Conservation (phyloP, 2,797 vertebrate genomes). For the Triplophysa bombifrons region DNA sequence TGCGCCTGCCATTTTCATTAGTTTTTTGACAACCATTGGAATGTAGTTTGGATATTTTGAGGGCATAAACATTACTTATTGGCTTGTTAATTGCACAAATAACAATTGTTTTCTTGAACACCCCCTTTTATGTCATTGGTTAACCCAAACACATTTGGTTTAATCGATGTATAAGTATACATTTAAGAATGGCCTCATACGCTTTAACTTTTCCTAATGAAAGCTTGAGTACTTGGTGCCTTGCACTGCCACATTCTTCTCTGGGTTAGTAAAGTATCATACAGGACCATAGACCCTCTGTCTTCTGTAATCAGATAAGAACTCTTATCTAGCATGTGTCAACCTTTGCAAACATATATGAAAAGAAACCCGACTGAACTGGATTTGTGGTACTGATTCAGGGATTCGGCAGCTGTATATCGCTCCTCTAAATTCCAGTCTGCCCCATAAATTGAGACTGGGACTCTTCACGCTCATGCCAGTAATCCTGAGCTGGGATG, state of each 20-base stretch:
- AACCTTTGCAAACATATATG: not conserved
- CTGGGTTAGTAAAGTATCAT: conserved; percentile 5
- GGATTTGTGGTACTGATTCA: conserved; percentile 19
- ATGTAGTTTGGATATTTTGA: not conserved
- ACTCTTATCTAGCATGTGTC: conserved; percentile 5
- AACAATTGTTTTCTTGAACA: not conserved
- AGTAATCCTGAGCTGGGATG: conserved; percentile 55
- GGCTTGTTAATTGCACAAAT: not conserved
- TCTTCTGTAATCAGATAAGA: conserved; percentile 12
- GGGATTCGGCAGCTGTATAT: not conserved
- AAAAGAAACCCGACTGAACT: not conserved
- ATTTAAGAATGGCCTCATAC: not conserved
- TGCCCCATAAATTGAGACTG: conserved; percentile 43
- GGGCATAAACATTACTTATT: not conserved
- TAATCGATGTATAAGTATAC: not conserved
- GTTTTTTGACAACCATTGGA: not conserved
- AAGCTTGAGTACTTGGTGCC: not conserved
- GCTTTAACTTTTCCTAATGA: not conserved
- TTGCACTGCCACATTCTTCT: conserved; percentile 21
- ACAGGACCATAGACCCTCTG: not conserved
- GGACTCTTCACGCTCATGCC: conserved; percentile 60
- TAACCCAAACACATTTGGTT: not conserved
- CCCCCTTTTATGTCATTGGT: not conserved
- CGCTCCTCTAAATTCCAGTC: conserved; percentile 41
- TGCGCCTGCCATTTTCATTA: not conserved